Evolutionary conservation across 2,797 vertebrate species (phyloP).

Genomic region (Xerus rutilus): DNA sequence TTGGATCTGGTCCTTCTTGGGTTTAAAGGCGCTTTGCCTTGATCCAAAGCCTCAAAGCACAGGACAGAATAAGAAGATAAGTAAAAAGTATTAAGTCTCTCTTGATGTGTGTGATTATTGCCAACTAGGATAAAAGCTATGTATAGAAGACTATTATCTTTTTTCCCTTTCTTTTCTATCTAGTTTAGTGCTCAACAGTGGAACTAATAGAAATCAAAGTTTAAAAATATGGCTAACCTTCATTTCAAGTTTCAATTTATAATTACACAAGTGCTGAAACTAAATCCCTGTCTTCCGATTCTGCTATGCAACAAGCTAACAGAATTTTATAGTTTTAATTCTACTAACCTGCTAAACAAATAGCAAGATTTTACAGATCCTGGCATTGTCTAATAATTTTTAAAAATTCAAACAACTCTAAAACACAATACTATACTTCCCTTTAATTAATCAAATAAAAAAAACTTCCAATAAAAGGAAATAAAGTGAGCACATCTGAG

Average conservation of each 20-base stretch:
- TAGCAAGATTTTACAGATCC: constrained; percentile 12
- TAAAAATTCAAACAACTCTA: background rate
- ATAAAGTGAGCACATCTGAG: background rate
- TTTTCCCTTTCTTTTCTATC: constrained; percentile 24
- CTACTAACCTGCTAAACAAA: background rate
- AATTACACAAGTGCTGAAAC: background rate
- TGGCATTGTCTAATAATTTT: background rate
- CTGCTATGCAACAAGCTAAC: constrained; percentile 14
- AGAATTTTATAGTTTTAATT: background rate
- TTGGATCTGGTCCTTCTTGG: background rate
- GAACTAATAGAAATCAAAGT: constrained; percentile 46
- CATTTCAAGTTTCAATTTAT: constrained; percentile 13
- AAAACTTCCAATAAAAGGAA: background rate
- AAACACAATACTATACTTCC: constrained; percentile 2
- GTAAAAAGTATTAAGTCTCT: background rate
- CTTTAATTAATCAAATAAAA: background rate
- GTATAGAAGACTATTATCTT: background rate
- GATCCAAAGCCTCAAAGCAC: constrained; percentile 44
- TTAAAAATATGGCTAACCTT: constrained; percentile 2
- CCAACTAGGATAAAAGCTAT: constrained; percentile 24
- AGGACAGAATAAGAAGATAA: constrained; percentile 39
- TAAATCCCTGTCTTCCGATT: constrained; percentile 26
- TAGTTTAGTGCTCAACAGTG: constrained; percentile 42
- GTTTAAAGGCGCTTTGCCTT: constrained; percentile 55
- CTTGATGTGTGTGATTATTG: background rate